These are phyloP conservation scores for Oligia fasciuncula DNA, from an alignment of 2,888 invertebrate species.

Conservation along the genomic window DNA sequence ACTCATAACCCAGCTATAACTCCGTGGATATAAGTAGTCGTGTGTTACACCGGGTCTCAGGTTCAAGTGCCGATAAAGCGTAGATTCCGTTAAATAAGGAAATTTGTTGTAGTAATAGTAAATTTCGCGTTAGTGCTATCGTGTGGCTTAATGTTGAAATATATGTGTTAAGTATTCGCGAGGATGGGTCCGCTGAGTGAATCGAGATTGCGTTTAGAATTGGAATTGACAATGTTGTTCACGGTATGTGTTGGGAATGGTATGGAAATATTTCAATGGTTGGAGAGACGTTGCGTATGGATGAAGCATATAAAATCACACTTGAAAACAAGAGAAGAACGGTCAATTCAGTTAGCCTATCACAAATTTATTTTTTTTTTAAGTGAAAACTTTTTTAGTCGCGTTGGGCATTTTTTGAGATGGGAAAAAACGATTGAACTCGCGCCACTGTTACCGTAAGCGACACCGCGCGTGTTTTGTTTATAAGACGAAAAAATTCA, in stretches of 20 bases:
- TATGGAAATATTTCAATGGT: conserved; percentile 43
- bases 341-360: not conserved
- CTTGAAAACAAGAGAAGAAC: not conserved
- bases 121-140: conserved; percentile 57
- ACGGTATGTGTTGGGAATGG: conserved; percentile 25
- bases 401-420: too few relatives aligned
- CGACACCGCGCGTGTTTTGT: too few relatives aligned
- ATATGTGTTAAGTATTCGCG: conserved; percentile 45
- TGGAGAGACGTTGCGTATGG: not conserved
- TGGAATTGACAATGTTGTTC: conserved; percentile 55
- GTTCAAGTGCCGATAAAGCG: conserved; percentile 72
- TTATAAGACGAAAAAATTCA: too few relatives aligned
- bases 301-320: not conserved
- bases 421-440: too few relatives aligned
- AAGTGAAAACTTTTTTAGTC: too few relatives aligned
- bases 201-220: conserved; percentile 53
- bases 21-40: conserved; percentile 68
- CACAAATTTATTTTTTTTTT: not conserved
- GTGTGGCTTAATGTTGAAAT: conserved; percentile 50
- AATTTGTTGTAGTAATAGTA: conserved; percentile 63
- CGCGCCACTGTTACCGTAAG: too few relatives aligned
- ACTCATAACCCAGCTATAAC: conserved; percentile 80
- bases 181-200: conserved; percentile 51
- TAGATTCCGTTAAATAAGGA: conserved; percentile 66
- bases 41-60: conserved; percentile 72